Evolutionary conservation across 2,888 invertebrate genomes (phyloP).

Genomic region (Drosophila falleni): DNA sequence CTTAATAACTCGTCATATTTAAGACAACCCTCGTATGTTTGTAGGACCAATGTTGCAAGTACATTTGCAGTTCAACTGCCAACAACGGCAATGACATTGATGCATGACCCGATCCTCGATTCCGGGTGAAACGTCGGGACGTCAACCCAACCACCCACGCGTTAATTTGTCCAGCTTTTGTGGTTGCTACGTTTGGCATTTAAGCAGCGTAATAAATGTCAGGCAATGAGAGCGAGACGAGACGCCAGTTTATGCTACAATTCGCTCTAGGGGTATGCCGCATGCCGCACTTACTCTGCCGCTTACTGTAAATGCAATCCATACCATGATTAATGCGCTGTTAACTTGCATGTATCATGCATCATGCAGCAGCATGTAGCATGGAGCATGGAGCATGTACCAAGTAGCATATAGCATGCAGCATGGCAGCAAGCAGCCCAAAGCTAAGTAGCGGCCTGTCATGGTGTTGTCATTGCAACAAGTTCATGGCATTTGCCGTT

Average conservation of each 20-base stretch:
- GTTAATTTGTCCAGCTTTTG: constrained; percentile 75
- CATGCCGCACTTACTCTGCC: constrained; percentile 12
- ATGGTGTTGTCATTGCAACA: constrained; percentile 66
- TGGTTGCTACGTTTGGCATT: constrained; percentile 48
- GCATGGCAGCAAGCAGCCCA: constrained; percentile 38
- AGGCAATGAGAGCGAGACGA: constrained; percentile 52
- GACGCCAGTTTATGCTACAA: constrained; percentile 26
- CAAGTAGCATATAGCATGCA: constrained; percentile 22
- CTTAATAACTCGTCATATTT: no score
- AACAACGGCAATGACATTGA: constrained; percentile 64
- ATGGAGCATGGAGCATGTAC: constrained; percentile 35
- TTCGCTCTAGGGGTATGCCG: constrained; percentile 17
- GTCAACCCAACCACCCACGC: constrained; percentile 51
- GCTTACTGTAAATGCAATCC: constrained; percentile 43
- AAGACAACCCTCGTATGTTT: neutral
- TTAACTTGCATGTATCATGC: constrained; percentile 62
- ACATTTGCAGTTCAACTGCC: constrained; percentile 43
- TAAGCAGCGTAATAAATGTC: constrained; percentile 76
- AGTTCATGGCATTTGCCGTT: constrained; percentile 70
- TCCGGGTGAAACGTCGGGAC: neutral
- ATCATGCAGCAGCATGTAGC: constrained; percentile 40
- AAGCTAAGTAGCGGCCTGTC: constrained; percentile 61
- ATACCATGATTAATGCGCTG: constrained; percentile 75
- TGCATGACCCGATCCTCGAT: constrained; percentile 60
- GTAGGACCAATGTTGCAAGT: constrained; percentile 36